Evolutionary conservation across 2,113 vertebrate genomes (phyloP), one percentile per base, ranked within the genome.

Genomic region (Hypocryptadius cinnamomeus): DNA sequence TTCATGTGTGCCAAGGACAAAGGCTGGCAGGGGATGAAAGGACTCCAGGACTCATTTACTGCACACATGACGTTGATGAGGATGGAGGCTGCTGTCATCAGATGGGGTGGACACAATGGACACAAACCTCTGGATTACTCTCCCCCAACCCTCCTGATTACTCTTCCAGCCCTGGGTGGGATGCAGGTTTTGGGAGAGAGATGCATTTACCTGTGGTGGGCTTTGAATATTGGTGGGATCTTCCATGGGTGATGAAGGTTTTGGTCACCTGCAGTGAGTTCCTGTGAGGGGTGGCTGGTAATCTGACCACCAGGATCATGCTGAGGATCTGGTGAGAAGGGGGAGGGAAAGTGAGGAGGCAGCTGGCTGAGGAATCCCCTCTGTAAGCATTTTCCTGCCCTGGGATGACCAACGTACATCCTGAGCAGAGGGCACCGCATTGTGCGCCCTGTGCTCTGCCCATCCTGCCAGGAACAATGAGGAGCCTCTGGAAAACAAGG

Each of bases 391-490:
- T 96, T 96, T 94, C 95, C 96, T 96, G 95, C 93, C 83, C 86
- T 90, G 80, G 87, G 95, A 94, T 95, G 95, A 94, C 93, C 96
- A 96, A 74, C 51, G 71, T 78, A 95, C 93, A 96, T 96, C 96
- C 96, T 96, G 96, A 94, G 91, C 93, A 56, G 90, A 71, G 95
- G 96, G 95, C 9, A 92, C 91, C 40, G 27, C 68, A 91, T 93
- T 93, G 95, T 91, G 91, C 3, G 8, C 86, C 83, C 86, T 1
- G 69, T 22, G 95, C 96, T 96, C 96, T 95, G 94, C 96, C 96
- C 96, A 96, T 96, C 96, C 96, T 96, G 96, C 95, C 95, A 92
- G 89, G 87, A 96, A 96, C 91, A 96, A 96, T 96, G 94, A 48
- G 82, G 16, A 25, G 1, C 21, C 91, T 85, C 78, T 92, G 90